Conservation (phyloP, 2,888 invertebrate genomes). For the Ophion costatus region DNA sequence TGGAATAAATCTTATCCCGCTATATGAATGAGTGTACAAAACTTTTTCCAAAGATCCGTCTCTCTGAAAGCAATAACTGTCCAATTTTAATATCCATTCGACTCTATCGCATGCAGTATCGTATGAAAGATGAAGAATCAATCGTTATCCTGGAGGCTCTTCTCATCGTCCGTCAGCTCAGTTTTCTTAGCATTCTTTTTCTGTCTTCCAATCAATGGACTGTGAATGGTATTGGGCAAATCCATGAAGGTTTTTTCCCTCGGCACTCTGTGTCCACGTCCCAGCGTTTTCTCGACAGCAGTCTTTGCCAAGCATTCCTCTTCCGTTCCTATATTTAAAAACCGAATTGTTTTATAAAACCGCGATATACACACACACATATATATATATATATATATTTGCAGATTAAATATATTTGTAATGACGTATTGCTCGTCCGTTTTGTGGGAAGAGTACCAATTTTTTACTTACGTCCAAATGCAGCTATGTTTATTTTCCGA, state of each 20-base stretch:
- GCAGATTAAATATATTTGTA: slow-evolving; percentile 24
- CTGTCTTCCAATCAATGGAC: slow-evolving; percentile 21
- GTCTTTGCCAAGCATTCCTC: slow-evolving; percentile 23
- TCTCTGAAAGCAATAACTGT: slow-evolving; percentile 25
- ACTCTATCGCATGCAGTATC: slow-evolving; percentile 28
- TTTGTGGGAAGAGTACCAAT: slow-evolving; percentile 30
- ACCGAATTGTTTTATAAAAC: background rate
- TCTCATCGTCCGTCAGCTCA: slow-evolving; percentile 13
- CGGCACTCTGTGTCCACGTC: slow-evolving; percentile 29
- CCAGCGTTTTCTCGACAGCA: slow-evolving; percentile 30
- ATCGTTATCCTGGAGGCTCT: slow-evolving; percentile 24
- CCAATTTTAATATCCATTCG: slow-evolving; percentile 34
- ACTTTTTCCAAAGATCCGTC: slow-evolving; percentile 27
- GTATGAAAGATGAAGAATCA: slow-evolving; percentile 22
- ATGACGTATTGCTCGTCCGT: slow-evolving; percentile 29
- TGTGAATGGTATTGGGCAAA: slow-evolving; percentile 28
- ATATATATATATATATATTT: background rate
- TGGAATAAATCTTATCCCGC: slow-evolving; percentile 24
- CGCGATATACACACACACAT: no score
- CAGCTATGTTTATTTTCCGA: slow-evolving; percentile 34
- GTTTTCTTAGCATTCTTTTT: slow-evolving; percentile 30
- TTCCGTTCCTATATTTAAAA: slow-evolving; percentile 24
- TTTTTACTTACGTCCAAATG: slow-evolving; percentile 26
- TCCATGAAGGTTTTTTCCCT: slow-evolving; percentile 23
- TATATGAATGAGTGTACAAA: slow-evolving; percentile 23